Base-by-base conservation (phyloP, 1,140 invertebrate genomes). In the Diachasma alloeum region DNA sequence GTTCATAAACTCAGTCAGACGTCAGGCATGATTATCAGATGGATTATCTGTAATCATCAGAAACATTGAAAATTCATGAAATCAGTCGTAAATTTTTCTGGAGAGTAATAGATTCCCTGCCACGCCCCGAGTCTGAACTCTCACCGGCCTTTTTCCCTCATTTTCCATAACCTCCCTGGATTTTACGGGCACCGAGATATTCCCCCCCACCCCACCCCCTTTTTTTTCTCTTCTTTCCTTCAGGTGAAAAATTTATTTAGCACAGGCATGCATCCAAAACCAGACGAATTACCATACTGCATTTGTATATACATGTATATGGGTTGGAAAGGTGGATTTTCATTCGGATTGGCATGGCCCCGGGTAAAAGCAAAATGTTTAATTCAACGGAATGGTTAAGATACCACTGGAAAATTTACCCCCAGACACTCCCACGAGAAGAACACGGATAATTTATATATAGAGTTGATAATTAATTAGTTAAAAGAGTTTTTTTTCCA, bases 211-310 rank as follows among this genome's bases (percentile, higher is more conserved):
- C 19, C 11, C 11, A 6, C 4, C 22, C 10, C 22, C 8, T 31
- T 63, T 63, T 63, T 63, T 63, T 26, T 19, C 13, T 13, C 24
- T 13, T 22, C 22, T 19, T 22, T 15, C 19, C 48, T 56, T 56
- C 19, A 26, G 59, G 59, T 63, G 59, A 24, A 63, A 63, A 63
- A 63, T 63, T 63, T 63, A 63, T 63, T 63, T 63, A 63, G 59
- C 24, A 63, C 59, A 63, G 59, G 59, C 59, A 15, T 63, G 59
- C 59, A 63, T 63, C 59, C 59, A 63, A 63, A 63, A 63, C 59
- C 59, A 24, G 59, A 63, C 59, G 59, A 63, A 63, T 63, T 63
- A 63, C 59, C 59, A 63, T 63, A 63, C 22, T 63, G 11, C 59
- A 63, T 63, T 63, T 63, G 24, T 24, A 63, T 31, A 63, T 63